phyloP scores from a whole-genome alignment of 2,888 invertebrate species.

The Drosophila affinis region DNA sequence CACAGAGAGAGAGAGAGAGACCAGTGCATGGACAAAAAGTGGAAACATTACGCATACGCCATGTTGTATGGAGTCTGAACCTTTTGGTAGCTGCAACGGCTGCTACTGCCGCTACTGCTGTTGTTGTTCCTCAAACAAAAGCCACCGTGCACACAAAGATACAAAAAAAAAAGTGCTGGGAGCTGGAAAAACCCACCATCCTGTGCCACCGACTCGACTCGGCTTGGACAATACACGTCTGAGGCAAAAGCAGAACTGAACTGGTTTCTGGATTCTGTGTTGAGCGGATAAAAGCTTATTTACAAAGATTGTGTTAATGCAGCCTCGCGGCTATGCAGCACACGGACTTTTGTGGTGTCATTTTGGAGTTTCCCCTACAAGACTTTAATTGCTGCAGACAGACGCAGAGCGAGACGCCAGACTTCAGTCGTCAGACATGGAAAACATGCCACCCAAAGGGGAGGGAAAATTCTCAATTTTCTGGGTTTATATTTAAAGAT shows the following conservation, averaged over 20 bases:
- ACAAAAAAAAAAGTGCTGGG: conserved; percentile 26
- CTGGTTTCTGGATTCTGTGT: conserved; percentile 17
- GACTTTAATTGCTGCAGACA: conserved; percentile 41
- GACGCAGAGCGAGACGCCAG: not conserved
- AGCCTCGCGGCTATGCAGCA: conserved; percentile 73
- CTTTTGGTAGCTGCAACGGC: conserved; percentile 32
- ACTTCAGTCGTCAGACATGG: not conserved
- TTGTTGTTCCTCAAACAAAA: conserved; percentile 65
- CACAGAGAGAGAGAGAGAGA: conserved; percentile 37
- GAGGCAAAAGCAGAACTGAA: conserved; percentile 5
- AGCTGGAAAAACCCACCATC: conserved; percentile 1
- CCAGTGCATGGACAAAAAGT: conserved; percentile 25
- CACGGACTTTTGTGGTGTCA: conserved; percentile 62
- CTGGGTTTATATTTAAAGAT: not conserved
- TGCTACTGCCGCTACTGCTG: conserved; percentile 23
- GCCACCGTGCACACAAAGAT: conserved; percentile 61
- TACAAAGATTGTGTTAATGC: conserved; percentile 74
- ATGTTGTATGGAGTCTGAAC: conserved; percentile 44
- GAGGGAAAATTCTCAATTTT: not conserved
- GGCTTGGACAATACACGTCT: conserved; percentile 62
- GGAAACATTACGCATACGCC: conserved; percentile 67
- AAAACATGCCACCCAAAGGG: not conserved
- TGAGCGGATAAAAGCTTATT: conserved; percentile 70
- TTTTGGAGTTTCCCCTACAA: conserved; percentile 36
- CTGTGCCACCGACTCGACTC: conserved; percentile 26